Evolutionary conservation across 2,888 invertebrate species (phyloP).

Genomic region (Lycia hirtaria): DNA sequence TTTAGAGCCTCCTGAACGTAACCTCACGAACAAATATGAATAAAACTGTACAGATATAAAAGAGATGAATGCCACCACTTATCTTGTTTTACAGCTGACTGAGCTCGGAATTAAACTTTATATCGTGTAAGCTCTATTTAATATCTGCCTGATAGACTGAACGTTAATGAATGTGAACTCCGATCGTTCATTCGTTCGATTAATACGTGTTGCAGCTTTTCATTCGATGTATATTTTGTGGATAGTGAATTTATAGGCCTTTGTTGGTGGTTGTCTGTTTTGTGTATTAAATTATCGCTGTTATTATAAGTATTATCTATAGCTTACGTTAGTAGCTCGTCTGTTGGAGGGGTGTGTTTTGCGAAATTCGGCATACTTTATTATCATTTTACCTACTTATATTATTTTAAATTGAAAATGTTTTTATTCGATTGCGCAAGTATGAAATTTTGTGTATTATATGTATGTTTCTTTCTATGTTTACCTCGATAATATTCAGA

Average conservation of each 20-base stretch:
- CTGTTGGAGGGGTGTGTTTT: no score
- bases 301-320: neutral
- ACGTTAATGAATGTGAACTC: constrained; percentile 20
- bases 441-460: no score
- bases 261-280: neutral
- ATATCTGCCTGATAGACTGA: constrained; percentile 32
- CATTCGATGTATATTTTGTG: neutral
- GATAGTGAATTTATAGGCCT: neutral
- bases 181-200: constrained; percentile 13
- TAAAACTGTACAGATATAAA: constrained; percentile 26
- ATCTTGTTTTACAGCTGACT: constrained; percentile 29
- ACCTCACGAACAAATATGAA: constrained; percentile 15
- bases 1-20: constrained; percentile 9
- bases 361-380: no score
- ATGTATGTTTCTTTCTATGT: no score
- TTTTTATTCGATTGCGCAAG: no score
- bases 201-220: constrained; percentile 19
- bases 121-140: constrained; percentile 34
- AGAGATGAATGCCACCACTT: constrained; percentile 28
- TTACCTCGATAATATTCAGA: no score
- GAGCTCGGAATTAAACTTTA: constrained; percentile 32
- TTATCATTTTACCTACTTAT: no score
- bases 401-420: no score
- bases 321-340: no score
- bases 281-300: neutral